Base-by-base conservation (phyloP, 2,888 invertebrate species). In the Spilosoma lubricipeda region DNA sequence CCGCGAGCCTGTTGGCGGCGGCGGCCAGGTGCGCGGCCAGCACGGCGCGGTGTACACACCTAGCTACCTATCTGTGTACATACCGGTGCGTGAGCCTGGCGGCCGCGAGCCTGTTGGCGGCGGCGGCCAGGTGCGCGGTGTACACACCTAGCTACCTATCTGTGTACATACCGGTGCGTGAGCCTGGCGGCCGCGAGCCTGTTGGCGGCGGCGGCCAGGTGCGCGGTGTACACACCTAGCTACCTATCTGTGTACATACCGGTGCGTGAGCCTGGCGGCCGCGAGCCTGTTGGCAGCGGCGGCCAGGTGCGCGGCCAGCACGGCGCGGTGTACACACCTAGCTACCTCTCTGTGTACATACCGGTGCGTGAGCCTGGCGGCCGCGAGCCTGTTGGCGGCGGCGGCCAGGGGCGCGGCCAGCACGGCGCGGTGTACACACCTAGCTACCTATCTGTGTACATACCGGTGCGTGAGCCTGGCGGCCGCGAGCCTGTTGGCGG, bases 271-370 rank as follows among this genome's bases (percentile, higher is more conserved):
- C 36, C 36, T 36, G 36, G 36, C 36, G 36, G 36, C 36, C 36
- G 33, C 33, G 33, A 33, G 33, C 33, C 33, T 33, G 33, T 33
- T 36, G 36, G 36, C 36, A 3, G 33, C 33, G 33, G 33, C 33
- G 36, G 36, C 36, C 36, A 36, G 36, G 36, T 36, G 36, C 36
- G 36, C 96, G 1, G 97, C 97, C 1, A 98, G 93, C 30, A 97
- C 56, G 2, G 97, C 94, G 39, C 36, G 36, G 36, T 36, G 36
- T 36, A 36, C 36, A 36, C 36, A 36, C 36, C 36, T 36, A 36
- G 36, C 36, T 36, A 36, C 36, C 36, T 36, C 3, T 36, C 36
- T 36, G 36, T 36, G 36, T 36, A 36, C 36, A 36, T 36, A 36
- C 36, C 36, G 36, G 36, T 36, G 36, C 36, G 36, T 36, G 36